A percentile compares a stretch with the other conserved stretches of the same genome.
Evolutionary conservation across 2,797 vertebrate genomes (phyloP).

Genomic region (Champsocephalus esox): DNA sequence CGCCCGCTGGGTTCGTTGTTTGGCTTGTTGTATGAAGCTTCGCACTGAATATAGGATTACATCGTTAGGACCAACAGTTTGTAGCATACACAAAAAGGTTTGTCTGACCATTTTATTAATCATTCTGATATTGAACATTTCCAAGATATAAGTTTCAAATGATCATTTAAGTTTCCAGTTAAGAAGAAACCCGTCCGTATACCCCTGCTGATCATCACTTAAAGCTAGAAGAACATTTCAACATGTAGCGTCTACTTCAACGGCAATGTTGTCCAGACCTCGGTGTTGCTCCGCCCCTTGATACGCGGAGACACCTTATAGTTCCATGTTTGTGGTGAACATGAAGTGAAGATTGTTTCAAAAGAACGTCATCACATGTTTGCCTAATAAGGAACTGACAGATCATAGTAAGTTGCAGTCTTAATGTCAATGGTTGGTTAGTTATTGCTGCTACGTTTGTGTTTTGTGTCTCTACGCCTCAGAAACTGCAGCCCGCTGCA

Average conservation of each 20-base stretch:
- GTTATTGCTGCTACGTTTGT: slow-evolving; percentile 53
- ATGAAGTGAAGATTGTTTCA: background rate
- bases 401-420: slow-evolving; percentile 29
- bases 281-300: background rate
- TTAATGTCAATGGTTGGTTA: slow-evolving; percentile 36
- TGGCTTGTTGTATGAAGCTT: background rate
- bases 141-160: background rate
- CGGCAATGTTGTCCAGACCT: background rate
- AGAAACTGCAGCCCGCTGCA: background rate
- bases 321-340: background rate
- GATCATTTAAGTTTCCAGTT: background rate
- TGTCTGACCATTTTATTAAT: background rate
- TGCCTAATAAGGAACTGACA: slow-evolving; percentile 12
- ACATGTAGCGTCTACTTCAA: background rate
- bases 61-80: slow-evolving; percentile 12
- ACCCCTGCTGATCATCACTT: background rate
- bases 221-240: background rate
- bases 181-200: background rate
- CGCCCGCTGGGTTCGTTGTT: background rate
- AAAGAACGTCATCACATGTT: background rate
- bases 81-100: background rate
- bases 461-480: slow-evolving; percentile 2
- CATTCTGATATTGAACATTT: slow-evolving; percentile 6
- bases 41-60: background rate
- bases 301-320: background rate